Percentiles rank a stretch among this genome's conserved stretches.
These are phyloP conservation scores for Geotrupes spiniger DNA, from an alignment of 2,888 invertebrate genomes.

Conservation along the genomic window DNA sequence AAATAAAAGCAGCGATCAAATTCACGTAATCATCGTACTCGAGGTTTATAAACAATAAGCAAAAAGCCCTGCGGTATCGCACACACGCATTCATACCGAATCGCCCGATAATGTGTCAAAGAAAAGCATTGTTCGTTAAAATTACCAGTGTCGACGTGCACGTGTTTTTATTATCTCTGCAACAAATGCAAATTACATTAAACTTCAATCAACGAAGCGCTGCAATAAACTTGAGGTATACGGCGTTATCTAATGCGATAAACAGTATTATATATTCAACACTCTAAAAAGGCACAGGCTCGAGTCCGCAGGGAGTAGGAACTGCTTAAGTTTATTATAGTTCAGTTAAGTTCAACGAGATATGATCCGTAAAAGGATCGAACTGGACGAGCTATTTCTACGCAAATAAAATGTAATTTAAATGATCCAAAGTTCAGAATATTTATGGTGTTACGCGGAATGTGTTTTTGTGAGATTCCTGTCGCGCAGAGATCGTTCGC, in stretches of 20 bases:
- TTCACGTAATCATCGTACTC: too few species aligned
- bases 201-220: slow-evolving; percentile 1
- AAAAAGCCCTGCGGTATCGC: too few species aligned
- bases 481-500: too few species aligned
- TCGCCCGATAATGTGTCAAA: too few species aligned
- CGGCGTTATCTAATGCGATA: slow-evolving; percentile 3
- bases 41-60: too few species aligned
- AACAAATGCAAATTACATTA: not conserved
- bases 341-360: slow-evolving; percentile 32
- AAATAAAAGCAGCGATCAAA: too few species aligned
- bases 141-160: too few species aligned
- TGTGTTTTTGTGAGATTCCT: too few species aligned
- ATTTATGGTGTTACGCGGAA: slow-evolving; percentile 19
- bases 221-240: slow-evolving; percentile 1
- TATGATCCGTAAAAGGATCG: slow-evolving; percentile 31
- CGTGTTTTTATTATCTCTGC: too few species aligned
- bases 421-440: slow-evolving; percentile 17
- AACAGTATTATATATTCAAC: not conserved
- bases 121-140: too few species aligned
- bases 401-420: slow-evolving; percentile 29
- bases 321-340: slow-evolving; percentile 26
- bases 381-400: slow-evolving; percentile 28
- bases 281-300: slow-evolving; percentile 14
- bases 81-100: too few species aligned
- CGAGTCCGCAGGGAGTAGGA: slow-evolving; percentile 27